Evolutionary conservation across 2,888 invertebrate genomes (phyloP).

Genomic region (Drosophila meridionalis): DNA sequence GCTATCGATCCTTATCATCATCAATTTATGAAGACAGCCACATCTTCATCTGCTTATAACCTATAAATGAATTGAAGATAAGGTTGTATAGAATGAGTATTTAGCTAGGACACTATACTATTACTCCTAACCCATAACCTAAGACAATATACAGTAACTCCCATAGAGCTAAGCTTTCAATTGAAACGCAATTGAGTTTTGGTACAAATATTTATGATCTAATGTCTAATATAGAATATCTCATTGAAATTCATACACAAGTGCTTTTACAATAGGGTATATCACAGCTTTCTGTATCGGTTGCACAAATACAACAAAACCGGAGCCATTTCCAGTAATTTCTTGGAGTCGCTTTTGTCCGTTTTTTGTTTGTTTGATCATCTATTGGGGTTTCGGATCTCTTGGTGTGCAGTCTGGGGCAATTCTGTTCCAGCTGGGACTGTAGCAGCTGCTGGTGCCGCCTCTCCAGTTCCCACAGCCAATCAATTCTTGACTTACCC

Average conservation of each 20-base stretch:
- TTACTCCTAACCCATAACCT: too few species aligned
- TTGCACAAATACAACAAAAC: constrained; percentile 29
- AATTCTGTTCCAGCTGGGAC: not conserved
- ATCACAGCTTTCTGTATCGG: constrained; percentile 34
- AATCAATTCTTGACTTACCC: constrained; percentile 73
- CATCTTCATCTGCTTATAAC: too few species aligned
- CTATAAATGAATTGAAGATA: too few species aligned
- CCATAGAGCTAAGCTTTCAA: not conserved
- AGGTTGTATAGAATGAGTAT: too few species aligned
- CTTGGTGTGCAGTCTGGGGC: not conserved
- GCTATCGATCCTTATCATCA: not conserved
- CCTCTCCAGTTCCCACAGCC: constrained; percentile 69
- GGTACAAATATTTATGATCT: not conserved
- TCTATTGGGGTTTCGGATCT: not conserved
- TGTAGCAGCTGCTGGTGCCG: constrained; percentile 27
- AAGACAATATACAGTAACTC: too few species aligned
- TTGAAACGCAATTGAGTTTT: not conserved
- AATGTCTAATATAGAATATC: not conserved
- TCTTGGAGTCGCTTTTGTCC: not conserved
- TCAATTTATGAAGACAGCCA: too few species aligned
- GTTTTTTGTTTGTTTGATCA: not conserved
- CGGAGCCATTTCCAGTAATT: constrained; percentile 47
- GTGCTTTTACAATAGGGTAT: constrained; percentile 9
- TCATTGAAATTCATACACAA: constrained; percentile 19
- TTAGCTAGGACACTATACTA: too few species aligned